phyloP scores from a whole-genome alignment of 2,113 vertebrate species.

The Amphiprion ocellaris region DNA sequence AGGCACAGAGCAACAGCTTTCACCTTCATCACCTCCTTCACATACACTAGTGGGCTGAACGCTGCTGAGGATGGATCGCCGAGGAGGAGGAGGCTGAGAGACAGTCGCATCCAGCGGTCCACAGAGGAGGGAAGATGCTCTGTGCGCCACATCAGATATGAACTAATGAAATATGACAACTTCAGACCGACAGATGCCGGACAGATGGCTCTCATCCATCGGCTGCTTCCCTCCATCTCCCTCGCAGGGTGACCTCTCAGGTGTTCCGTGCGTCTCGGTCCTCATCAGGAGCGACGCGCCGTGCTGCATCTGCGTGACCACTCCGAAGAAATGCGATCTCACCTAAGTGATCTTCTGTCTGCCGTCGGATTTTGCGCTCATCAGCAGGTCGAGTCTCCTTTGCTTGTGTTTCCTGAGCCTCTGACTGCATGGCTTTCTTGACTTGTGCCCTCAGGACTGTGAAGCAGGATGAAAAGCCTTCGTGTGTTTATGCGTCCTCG shows the following conservation, averaged over 20 bases:
- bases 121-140: constrained; percentile 16
- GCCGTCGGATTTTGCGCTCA: neutral
- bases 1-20: constrained; percentile 14
- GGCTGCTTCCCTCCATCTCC: constrained; percentile 15
- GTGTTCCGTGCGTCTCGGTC: constrained; percentile 45
- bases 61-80: constrained; percentile 24
- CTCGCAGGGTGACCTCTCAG: constrained; percentile 56
- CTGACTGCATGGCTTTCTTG: constrained; percentile 63
- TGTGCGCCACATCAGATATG: constrained; percentile 17
- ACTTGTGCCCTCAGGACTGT: constrained; percentile 59
- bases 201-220: neutral
- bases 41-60: neutral
- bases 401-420: neutral
- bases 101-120: constrained; percentile 41
- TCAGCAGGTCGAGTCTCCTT: constrained; percentile 20
- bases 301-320: constrained; percentile 31
- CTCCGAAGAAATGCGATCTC: constrained; percentile 48
- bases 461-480: constrained; percentile 33
- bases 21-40: constrained; percentile 1
- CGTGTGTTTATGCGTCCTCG: constrained; percentile 29
- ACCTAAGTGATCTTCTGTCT: constrained; percentile 38
- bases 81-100: constrained; percentile 5
- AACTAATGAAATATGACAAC: constrained; percentile 25
- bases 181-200: neutral
- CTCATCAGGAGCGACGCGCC: constrained; percentile 41